Evolutionary conservation across 2,113 vertebrate genomes (phyloP), one percentile per base, ranked within the genome.

Genomic region (Hymenochirus boettgeri): DNA sequence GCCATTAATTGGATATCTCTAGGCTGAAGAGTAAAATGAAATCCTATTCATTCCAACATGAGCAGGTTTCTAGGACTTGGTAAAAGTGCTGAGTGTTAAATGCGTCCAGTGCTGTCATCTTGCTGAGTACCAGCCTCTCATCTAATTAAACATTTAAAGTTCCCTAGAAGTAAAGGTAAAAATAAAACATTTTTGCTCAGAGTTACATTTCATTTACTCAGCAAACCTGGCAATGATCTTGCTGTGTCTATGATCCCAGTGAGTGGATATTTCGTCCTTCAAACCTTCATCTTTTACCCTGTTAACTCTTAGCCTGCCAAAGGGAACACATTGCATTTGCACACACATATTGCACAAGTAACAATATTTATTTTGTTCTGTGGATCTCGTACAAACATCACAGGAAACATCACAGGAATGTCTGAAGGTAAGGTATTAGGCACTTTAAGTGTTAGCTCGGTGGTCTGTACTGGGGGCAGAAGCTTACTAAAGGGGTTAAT

Each of bases 121-220:
- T 59, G 56, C 46, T 58, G 56, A 67, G 33, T 26, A 50, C 17
- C 26, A 26, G 19, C 47, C 47, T 42, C 12, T 6, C 5, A 51
- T 58, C 64, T 67, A 67, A 67, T 67, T 67, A 67, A 67, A 67
- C 35, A 67, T 67, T 67, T 42, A 67, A 59, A 59, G 18, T 35
- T 48, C 48, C 3, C 46, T 48, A 42, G 23, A 52, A 65, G 24
- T 23, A 33, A 25, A 45, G 45, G 22, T 51, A 42, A 66, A 33
- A 33, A 35, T n/a, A 35, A 59, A 22, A 17, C 23, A 23, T 29
- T 59, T 67, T 45, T 58, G 47, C 33, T 21, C 18, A 22, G 10
- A 19, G 13, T 59, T 47, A 4, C 21, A 52, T 59, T 59, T 39
- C 56, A 23, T 13, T 48, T 51, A 27, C 33, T 67, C 64, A 67